Evolutionary conservation across 2,888 invertebrate genomes (phyloP), one percentile per base, ranked within the genome.

Genomic region (Coenonympha glycerion): DNA sequence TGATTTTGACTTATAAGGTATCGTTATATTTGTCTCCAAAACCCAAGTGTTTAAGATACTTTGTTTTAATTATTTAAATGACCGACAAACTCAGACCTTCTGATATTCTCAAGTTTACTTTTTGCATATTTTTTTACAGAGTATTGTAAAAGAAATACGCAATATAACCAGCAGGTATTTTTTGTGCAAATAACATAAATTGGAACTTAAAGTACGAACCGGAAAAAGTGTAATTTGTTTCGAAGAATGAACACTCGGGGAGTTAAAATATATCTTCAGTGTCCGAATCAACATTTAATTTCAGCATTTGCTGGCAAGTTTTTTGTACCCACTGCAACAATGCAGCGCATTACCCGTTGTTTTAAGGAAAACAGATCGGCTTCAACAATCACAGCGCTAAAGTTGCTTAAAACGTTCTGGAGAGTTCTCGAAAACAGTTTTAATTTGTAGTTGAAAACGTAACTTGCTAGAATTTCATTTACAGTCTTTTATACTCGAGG

Each of bases 341-440:
- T 37, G 36, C 36, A 18, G 28, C 22, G 46, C 46, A 36, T 46
- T 28, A 24, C 26, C 28, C 36, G 28, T 36, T 37, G 46, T 37
- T 46, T 15, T 26, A 36, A 36, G 46, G 28, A 36, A 46, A 46
- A 46, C 26, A 19, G 46, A 46, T 46, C 36, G 36, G 28, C 46
- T 36, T 28, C 11, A 46, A 36, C 36, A 39, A 46, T 46, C 36
- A 36, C 36, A 37, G 46, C 36, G 34, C 16, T 34, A 46, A 46
- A 46, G 36, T 36, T 46, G 34, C 46, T 46, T 46, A 39, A 24
- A 39, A 39, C 15, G 39, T 39, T 39, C 24, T 24, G 39, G 15
- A 15, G 13, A 39, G 39, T 22, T 39, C 15, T 39, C 15, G 39
- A 22, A 39, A 37, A 37, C 15, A 5, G 13, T 39, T 39, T 39